A percentile compares a stretch with the other conserved stretches of the same genome.
These are phyloP conservation scores for Meda fulgida DNA, from an alignment of 2,797 vertebrate genomes.

Conservation along the genomic window DNA sequence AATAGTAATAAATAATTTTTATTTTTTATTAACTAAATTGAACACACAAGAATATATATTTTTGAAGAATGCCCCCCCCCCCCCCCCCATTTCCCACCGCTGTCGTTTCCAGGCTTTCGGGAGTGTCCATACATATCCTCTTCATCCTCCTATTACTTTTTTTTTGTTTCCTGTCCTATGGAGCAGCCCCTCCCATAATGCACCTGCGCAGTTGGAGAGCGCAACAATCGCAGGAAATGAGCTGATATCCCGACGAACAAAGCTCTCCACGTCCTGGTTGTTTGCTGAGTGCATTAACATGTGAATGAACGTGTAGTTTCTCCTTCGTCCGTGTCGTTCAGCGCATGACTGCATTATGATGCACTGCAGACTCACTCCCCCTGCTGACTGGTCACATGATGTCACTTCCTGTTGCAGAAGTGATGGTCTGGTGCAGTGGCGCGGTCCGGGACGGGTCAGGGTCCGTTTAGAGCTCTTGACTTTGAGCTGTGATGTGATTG, in stretches of 20 bases:
- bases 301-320: background rate
- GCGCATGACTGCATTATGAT: conserved; percentile 33
- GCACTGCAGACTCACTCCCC: conserved; percentile 38
- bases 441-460: background rate
- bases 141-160: conserved; percentile 14
- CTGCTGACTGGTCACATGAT: conserved; percentile 38
- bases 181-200: conserved; percentile 15
- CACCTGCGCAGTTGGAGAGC: conserved; percentile 69
- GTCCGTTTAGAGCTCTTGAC: conserved; percentile 46
- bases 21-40: background rate
- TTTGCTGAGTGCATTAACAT: no score
- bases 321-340: background rate
- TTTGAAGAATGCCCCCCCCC: background rate
- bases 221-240: conserved; percentile 77
- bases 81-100: conserved; percentile 1
- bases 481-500: conserved; percentile 59
- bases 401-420: conserved; percentile 50
- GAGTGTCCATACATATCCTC: background rate
- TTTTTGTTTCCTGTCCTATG: conserved; percentile 28
- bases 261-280: background rate
- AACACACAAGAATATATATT: background rate
- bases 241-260: conserved; percentile 44
- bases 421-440: no score
- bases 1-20: background rate
- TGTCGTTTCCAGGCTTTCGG: conserved; percentile 7